Base-by-base conservation (phyloP, 2,797 vertebrate species). In the Carapus acus region DNA sequence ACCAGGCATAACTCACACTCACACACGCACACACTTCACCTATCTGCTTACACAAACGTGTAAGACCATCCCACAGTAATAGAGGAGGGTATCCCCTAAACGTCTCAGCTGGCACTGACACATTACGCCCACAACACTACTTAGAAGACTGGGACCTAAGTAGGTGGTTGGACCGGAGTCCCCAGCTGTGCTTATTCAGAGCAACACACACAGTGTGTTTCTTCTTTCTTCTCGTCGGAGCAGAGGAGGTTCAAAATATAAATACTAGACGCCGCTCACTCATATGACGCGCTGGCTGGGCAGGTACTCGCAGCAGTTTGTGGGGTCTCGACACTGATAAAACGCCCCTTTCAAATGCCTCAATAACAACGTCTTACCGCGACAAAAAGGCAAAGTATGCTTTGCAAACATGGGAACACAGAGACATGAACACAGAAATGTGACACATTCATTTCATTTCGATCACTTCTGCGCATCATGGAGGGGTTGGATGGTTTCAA, bases 11-110 rank as follows among this genome's bases (percentile, higher is more conserved):
- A 68, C 72, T 72, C 40, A 69, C 40, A 76, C 46, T 4, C 54
- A 60, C 69, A 66, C 52, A 37, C 19, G 34, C 50, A 63, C 46
- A 2, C 24, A 43, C 64, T 69, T 33, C 31, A 7, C 68, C 55
- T 67, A 31, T 71, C 64, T 73, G 63, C 46, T 81, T 79, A 78
- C 80, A 85, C 60, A 65, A 74, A 84, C 73, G 75, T 85, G 80
- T 78, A 77, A 76, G 74, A 69, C 62, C 62, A 72, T 67, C 43
- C 63, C 54, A 62, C 54, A 58, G 54, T 58, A 57, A 77, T 74
- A 79, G 76, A 82, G 81, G 78, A 86, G 71, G 67, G 77, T 69
- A 59, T 81, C 79, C 80, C 53, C 77, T 82, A 81, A 79, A 81
- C 48, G 47, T 75, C 61, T 61, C 27, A 46, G 56, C 71, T 73